phyloP scores from a whole-genome alignment of 1,140 invertebrate genomes.

The Camponotus vicinus region DNA sequence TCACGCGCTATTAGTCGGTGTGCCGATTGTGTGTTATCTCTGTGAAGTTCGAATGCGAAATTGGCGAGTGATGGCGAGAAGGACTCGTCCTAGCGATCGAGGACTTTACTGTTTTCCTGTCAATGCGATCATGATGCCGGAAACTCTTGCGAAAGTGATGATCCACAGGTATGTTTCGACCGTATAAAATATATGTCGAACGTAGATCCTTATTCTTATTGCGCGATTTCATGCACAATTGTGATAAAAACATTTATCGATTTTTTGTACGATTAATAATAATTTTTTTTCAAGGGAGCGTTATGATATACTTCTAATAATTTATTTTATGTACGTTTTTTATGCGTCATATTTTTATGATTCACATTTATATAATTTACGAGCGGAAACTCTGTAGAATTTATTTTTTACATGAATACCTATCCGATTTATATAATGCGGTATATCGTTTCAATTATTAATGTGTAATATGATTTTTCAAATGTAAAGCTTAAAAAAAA shows the following conservation, averaged over 20 bases:
- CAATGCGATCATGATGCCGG: background rate
- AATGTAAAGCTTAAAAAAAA: conserved; percentile 6
- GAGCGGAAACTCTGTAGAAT: background rate
- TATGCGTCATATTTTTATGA: background rate
- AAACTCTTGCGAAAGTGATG: conserved; percentile 19
- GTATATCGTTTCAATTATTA: background rate
- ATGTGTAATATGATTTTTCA: conserved; percentile 4
- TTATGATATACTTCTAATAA: background rate
- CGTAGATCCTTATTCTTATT: background rate
- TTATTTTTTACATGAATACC: background rate
- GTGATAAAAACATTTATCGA: background rate
- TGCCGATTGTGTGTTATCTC: conserved; percentile 35
- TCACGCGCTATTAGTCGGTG: conserved; percentile 24
- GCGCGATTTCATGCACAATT: no score
- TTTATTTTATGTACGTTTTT: background rate
- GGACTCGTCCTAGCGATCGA: conserved; percentile 35
- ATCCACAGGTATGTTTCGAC: conserved; percentile 44
- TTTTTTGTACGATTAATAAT: background rate
- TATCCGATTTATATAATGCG: background rate
- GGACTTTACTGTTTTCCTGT: conserved; percentile 18
- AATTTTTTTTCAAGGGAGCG: background rate
- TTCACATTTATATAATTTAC: background rate
- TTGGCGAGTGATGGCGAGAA: conserved; percentile 62
- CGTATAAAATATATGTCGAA: background rate
- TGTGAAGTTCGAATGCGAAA: background rate